Base-by-base conservation (phyloP, 2,113 vertebrate species). In the Pseudopodoces humilis region DNA sequence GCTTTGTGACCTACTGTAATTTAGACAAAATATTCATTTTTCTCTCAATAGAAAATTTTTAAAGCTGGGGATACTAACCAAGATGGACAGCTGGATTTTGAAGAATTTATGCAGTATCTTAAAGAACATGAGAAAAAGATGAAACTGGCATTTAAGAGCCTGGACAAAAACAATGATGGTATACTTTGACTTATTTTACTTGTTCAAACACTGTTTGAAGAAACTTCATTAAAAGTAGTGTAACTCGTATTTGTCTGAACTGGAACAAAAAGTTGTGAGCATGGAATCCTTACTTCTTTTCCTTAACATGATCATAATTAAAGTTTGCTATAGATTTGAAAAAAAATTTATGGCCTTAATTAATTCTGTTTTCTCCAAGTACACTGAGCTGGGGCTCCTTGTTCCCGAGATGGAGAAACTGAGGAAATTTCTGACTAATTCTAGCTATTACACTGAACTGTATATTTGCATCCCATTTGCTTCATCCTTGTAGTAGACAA, bases 91-190 rank as follows among this genome's bases (percentile, higher is more conserved):
- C 98, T 99, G 56, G 99, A 99, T 97, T 99, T 99, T 96, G 97
- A 97, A 93, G 99, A 99, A 97, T 99, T 99, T 97, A 98, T 98
- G 96, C 98, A 96, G 74, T 99, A 99, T 71, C 98, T 99, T 91
- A 99, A 98, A 93, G 99, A 99, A 41, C 99, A 99, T 80, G 99
- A 99, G 97, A 99, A 99, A 97, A 99, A 99, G 97, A 99, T 99
- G 97, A 97, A 97, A 93, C 96, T 99, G 91, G 99, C 99, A 2
- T 99, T 99, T 97, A 99, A 98, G 96, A 99, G 98, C 95, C 95
- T 99, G 97, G 99, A 99, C 96, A 98, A 98, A 97, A 99, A 99
- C 96, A 98, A 99, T 78, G 99, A 99, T 67, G 99, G 99, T 99
- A 95, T 88, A 96, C 70, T 11, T 83, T 86, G 37, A 60, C 87